Percentiles rank a stretch among this genome's conserved stretches.
These are phyloP conservation scores for Monoplex corrugatus DNA, from an alignment of 2,888 invertebrate species.

Conservation along the genomic window DNA sequence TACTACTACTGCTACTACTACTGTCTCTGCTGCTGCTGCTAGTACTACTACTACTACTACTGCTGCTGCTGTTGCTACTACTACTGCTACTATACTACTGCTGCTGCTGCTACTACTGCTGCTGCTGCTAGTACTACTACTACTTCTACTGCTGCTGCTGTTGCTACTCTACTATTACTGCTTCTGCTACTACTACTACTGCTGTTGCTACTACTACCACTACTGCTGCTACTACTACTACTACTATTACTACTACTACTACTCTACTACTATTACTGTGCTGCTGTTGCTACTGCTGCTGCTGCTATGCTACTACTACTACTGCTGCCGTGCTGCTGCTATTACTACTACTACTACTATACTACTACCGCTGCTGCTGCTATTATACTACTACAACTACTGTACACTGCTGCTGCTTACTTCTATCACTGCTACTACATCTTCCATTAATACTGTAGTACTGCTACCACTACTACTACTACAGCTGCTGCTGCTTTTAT, in stretches of 20 bases:
- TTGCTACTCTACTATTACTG: no score
- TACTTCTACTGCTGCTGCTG: neutral
- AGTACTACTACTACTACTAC: slow-evolving; percentile 30
- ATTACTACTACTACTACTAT: no score
- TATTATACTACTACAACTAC: no score
- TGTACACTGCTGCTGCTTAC: neutral
- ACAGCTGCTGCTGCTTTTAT: no score
- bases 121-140: slow-evolving; percentile 30
- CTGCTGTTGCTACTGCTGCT: neutral
- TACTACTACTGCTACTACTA: slow-evolving; percentile 34
- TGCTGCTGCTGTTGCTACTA: slow-evolving; percentile 32
- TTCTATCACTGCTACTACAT: neutral
- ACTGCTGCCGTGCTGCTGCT: neutral
- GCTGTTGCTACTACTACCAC: slow-evolving; percentile 32
- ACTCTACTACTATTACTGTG: no score
- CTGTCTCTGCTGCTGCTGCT: slow-evolving; percentile 3
- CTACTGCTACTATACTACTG: neutral
- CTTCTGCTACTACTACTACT: neutral
- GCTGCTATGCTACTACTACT: slow-evolving; percentile 31
- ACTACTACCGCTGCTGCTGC: no score
- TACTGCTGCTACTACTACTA: slow-evolving; percentile 38
- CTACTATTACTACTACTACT: slow-evolving; percentile 33
- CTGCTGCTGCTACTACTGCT: slow-evolving; percentile 33
- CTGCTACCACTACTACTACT: no score
- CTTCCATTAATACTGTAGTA: no score